Evolutionary conservation across 2,888 invertebrate species (phyloP).

Genomic region (Cerceris ruficornis): DNA sequence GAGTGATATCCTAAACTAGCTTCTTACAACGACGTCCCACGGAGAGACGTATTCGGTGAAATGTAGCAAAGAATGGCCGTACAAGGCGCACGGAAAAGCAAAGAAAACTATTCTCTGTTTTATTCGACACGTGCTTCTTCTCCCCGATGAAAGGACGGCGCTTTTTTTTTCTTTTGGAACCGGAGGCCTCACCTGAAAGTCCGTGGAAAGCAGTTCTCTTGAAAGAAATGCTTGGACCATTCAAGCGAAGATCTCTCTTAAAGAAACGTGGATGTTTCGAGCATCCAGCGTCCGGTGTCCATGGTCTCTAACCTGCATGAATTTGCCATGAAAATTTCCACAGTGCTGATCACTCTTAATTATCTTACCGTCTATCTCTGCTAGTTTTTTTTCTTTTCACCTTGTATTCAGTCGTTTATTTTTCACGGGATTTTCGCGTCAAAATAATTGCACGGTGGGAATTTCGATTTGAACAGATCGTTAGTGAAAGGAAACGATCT

Average conservation of each 20-base stretch:
- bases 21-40: neutral
- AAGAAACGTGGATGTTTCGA: neutral
- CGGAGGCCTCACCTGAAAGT: conserved; percentile 18
- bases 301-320: neutral
- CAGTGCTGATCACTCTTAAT: neutral
- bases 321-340: conserved; percentile 10
- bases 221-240: conserved; percentile 37
- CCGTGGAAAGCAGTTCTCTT: conserved; percentile 19
- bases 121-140: conserved; percentile 14
- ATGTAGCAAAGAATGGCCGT: conserved; percentile 15
- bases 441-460: no score
- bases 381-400: neutral
- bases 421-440: no score
- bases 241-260: conserved; percentile 15
- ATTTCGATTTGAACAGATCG: no score
- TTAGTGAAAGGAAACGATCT: no score
- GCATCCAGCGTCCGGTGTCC: neutral
- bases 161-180: conserved; percentile 14
- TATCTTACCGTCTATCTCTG: neutral
- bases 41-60: conserved; percentile 7
- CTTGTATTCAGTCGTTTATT: no score
- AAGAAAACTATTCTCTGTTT: conserved; percentile 11
- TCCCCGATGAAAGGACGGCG: conserved; percentile 17
- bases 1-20: conserved; percentile 18
- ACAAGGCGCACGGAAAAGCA: neutral